These are phyloP conservation scores for Saccostrea cuccullata DNA, from an alignment of 1,140 invertebrate species.

Conservation along the genomic window DNA sequence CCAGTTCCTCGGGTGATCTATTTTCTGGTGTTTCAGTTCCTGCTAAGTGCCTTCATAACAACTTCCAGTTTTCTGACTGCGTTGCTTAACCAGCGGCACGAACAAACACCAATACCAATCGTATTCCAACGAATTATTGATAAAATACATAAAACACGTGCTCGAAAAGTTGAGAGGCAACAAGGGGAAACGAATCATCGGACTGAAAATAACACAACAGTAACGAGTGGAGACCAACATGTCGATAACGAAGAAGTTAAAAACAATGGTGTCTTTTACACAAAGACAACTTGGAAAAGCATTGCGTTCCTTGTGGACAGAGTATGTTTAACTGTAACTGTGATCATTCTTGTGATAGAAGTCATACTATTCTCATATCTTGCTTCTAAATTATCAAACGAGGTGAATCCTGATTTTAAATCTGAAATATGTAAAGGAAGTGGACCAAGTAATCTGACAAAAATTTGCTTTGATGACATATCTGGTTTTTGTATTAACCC, in stretches of 20 bases:
- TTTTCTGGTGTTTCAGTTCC: conserved; percentile 1
- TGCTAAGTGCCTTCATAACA: background rate
- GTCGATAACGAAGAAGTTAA: background rate
- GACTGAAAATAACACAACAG: background rate
- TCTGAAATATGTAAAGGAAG: background rate
- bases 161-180: background rate
- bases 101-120: background rate
- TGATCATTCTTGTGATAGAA: background rate
- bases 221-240: background rate
- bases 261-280: background rate
- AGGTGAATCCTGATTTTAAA: background rate
- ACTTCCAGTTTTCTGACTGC: conserved; percentile 8
- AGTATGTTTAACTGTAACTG: background rate
- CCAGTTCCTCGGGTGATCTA: background rate
- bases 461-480: background rate
- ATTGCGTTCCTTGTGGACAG: background rate
- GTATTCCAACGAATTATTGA: background rate
- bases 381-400: background rate
- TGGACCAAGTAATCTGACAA: background rate
- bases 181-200: background rate
- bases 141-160: background rate
- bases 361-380: background rate
- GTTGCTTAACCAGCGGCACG: background rate
- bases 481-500: background rate
- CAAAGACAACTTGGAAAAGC: background rate